These are phyloP conservation scores for Lypha dubia DNA, from an alignment of 2,888 invertebrate species.

Conservation along the genomic window DNA sequence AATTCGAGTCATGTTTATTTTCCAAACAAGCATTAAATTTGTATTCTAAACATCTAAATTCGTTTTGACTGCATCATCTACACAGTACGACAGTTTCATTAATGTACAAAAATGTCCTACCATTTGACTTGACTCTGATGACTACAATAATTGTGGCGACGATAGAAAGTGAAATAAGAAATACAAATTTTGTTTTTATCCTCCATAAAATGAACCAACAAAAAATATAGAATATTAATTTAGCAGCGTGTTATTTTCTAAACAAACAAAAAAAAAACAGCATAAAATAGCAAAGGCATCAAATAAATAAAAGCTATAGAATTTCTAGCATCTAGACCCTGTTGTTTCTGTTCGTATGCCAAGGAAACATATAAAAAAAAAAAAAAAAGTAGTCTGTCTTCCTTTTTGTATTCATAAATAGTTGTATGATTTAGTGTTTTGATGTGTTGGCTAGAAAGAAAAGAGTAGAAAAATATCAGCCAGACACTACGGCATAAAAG, in stretches of 20 bases:
- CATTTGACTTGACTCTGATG: neutral
- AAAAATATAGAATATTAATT: no score
- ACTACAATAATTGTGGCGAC: neutral
- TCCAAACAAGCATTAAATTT: neutral
- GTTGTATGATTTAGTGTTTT: neutral
- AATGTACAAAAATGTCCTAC: neutral
- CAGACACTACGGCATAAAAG: constrained; percentile 52
- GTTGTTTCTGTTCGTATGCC: neutral
- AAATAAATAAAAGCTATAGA: neutral
- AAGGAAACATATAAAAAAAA: no score
- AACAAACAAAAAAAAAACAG: no score
- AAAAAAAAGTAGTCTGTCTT: neutral
- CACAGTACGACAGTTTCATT: neutral
- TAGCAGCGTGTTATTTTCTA: neutral
- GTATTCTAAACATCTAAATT: neutral
- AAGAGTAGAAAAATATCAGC: neutral
- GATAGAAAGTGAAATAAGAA: neutral
- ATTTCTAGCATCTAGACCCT: neutral
- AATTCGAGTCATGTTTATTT: neutral
- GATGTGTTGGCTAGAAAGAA: neutral
- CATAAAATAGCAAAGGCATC: neutral
- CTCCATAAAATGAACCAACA: neutral
- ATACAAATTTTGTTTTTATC: neutral
- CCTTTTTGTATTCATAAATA: neutral
- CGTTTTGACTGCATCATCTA: neutral